phyloP scores from a whole-genome alignment of 2,113 vertebrate species.

The Podarcis muralis region DNA sequence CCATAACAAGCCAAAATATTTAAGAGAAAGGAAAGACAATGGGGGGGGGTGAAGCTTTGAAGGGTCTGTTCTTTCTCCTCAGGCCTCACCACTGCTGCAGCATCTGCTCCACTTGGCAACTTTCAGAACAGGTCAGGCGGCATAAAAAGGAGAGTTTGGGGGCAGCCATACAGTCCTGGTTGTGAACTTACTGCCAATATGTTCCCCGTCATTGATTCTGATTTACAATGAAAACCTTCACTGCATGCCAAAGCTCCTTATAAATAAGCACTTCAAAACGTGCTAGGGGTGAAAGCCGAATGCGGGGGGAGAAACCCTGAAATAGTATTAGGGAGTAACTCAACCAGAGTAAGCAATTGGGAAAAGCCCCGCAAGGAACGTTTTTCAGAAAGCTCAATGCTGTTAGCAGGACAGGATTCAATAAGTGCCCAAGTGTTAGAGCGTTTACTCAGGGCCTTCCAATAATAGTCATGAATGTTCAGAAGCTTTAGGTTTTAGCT shows the following conservation, averaged over 20 bases:
- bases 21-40: background rate
- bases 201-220: constrained; percentile 15
- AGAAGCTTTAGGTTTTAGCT: background rate
- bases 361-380: background rate
- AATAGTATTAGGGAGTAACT: constrained; percentile 25
- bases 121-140: background rate
- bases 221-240: background rate
- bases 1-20: background rate
- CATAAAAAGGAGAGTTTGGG: background rate
- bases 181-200: constrained; percentile 13
- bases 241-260: background rate
- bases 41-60: background rate
- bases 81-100: background rate
- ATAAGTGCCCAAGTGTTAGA: background rate
- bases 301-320: background rate
- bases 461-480: background rate
- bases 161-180: background rate
- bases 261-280: constrained; percentile 21
- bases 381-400: background rate
- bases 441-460: background rate
- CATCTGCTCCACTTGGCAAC: background rate
- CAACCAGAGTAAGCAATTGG: constrained; percentile 13
- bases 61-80: background rate
- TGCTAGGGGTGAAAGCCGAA: constrained; percentile 13
- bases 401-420: background rate